These are phyloP conservation scores for Macropus fuliginosus DNA, from an alignment of 2,797 vertebrate species.

Conservation along the genomic window DNA sequence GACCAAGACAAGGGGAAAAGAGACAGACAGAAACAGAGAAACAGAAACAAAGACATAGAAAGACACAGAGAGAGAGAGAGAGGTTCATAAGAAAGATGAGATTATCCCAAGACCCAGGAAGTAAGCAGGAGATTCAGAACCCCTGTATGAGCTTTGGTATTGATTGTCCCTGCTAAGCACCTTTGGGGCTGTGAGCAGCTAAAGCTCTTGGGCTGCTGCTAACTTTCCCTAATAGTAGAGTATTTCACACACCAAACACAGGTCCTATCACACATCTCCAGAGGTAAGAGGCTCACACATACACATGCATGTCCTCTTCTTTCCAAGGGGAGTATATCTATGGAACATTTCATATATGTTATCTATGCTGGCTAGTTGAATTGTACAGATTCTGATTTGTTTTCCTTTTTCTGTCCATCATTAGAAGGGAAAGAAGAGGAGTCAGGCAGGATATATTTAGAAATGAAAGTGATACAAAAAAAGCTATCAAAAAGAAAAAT, in stretches of 20 bases:
- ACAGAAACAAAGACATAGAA: background rate
- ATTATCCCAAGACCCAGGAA: background rate
- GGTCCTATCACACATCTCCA: background rate
- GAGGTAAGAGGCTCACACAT: background rate
- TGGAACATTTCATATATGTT: background rate
- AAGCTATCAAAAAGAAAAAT: background rate
- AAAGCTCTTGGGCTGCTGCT: background rate
- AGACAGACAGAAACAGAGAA: too few species aligned
- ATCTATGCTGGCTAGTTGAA: background rate
- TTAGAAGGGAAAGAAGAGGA: background rate
- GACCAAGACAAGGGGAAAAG: background rate
- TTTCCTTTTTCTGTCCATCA: background rate
- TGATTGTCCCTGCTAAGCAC: background rate
- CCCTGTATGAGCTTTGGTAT: background rate
- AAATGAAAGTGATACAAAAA: background rate
- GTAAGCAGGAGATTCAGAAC: background rate
- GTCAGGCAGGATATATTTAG: background rate
- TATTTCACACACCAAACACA: background rate
- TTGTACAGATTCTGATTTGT: background rate
- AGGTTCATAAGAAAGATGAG: background rate
- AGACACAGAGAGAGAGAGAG: background rate
- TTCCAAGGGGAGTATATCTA: background rate
- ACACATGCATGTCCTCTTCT: background rate
- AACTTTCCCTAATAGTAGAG: background rate
- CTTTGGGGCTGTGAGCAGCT: background rate